phyloP scores from a whole-genome alignment of 1,140 invertebrate species.

The Zophobas atratus region DNA sequence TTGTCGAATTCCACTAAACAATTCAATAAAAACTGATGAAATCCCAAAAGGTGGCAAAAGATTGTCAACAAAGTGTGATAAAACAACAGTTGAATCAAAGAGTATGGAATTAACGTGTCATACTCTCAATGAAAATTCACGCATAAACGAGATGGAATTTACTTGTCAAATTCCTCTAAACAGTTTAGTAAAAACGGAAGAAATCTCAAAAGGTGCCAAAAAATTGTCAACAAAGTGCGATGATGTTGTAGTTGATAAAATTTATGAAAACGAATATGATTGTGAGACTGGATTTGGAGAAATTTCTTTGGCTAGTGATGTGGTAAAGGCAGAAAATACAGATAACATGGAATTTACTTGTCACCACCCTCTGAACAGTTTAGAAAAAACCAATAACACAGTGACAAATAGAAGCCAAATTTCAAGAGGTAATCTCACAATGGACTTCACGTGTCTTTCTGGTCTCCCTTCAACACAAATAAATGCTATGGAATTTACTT shows the following conservation, averaged over 20 bases:
- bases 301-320: too few species aligned
- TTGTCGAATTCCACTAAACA: background rate
- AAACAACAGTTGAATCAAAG: background rate
- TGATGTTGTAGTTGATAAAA: too few species aligned
- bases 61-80: background rate
- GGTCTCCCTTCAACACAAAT: too few species aligned
- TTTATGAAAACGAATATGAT: background rate
- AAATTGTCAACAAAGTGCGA: background rate
- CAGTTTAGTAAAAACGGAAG: background rate
- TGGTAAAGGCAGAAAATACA: background rate
- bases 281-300: background rate
- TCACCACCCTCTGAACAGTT: background rate
- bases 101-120: constrained; percentile 27
- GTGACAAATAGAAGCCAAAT: too few species aligned
- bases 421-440: too few species aligned
- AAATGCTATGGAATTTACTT: too few species aligned
- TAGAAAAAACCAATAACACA: too few species aligned
- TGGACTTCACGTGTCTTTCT: too few species aligned
- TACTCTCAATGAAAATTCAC: too few species aligned
- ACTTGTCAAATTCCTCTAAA: constrained; percentile 3
- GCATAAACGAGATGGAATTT: constrained; percentile 7
- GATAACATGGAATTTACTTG: constrained; percentile 14
- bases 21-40: background rate
- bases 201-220: background rate
- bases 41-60: background rate